These are phyloP conservation scores for Liolophura sinensis DNA, from an alignment of 1,140 invertebrate genomes.

Conservation along the genomic window DNA sequence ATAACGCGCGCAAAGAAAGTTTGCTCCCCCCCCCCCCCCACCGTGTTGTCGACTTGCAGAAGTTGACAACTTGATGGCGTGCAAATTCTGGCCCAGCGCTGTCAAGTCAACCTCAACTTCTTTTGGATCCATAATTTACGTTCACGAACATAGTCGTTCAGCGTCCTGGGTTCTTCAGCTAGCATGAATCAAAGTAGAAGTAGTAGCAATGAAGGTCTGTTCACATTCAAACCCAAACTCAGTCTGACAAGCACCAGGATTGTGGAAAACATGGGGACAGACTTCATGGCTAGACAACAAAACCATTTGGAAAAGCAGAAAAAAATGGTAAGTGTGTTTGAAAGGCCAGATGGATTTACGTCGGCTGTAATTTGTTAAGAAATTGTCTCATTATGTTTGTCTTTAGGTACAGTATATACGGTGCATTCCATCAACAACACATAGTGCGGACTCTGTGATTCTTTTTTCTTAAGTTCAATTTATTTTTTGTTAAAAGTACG, in stretches of 20 bases:
- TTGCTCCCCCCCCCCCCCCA: too few species aligned
- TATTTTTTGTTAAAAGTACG: neutral
- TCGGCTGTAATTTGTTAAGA: neutral
- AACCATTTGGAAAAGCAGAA: conserved; percentile 51
- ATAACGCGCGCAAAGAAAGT: too few species aligned
- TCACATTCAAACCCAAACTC: conserved; percentile 51
- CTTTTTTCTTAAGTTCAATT: neutral
- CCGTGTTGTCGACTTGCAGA: too few species aligned
- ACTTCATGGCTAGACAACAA: conserved; percentile 53
- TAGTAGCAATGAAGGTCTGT: conserved; percentile 34
- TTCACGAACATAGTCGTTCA: too few species aligned
- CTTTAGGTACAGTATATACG: too few species aligned
- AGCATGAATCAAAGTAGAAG: neutral
- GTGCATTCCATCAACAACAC: too few species aligned
- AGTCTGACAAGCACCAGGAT: conserved; percentile 47
- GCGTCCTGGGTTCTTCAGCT: too few species aligned
- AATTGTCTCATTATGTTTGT: neutral
- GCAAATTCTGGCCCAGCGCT: too few species aligned
- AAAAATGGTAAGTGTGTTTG: conserved; percentile 40
- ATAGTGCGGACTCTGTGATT: neutral
- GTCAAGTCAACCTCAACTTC: too few species aligned
- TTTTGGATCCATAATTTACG: too few species aligned
- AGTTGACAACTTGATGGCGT: too few species aligned
- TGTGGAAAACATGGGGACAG: conserved; percentile 47
- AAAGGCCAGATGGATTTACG: neutral